Base-by-base conservation (phyloP, 1,140 invertebrate species). In the Lysiphlebus fabarum region DNA sequence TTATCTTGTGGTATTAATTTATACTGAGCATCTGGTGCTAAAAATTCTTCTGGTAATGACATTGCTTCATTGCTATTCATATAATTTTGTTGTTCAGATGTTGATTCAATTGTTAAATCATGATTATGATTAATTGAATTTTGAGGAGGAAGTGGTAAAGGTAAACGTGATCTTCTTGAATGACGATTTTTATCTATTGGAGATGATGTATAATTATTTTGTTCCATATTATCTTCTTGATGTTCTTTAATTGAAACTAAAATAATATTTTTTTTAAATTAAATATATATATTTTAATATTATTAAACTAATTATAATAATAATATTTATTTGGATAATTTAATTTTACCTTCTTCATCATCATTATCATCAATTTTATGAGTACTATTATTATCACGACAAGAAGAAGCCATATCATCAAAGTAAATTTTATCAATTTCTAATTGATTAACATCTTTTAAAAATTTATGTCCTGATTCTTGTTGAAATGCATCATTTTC, bases 381-480 rank as follows among this genome's bases (percentile, higher is more conserved):
- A 43, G 77, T 77, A 58, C 76, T 77, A 44, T 75, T 78, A 26
- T 79, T 76, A 64, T 89, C 91, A 68, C 90, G 91, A 51, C 89
- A 92, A n/a, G 89, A 91, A 1, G n/a, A n/a, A n/a, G n/a, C n/a
- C n/a, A 91, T 90, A 67, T 92, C 90, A 1, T 90, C 90, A 70
- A 92, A 92, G 69, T 93, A 92, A 1, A 93, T 82, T 75, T 93
- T 26, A 26, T 26, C 90, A 4, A 89, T 91, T 55, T 83, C 82
- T 1, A 80, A 81, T 58, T 78, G 78, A 60, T 82, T 80, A 1
- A 70, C 62, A 7, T 66, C 65, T 2, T 70, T 37, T 41, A 63
- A 37, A 17, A 61, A 57, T 53, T 71, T 76, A 2, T 71, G 36
- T n/a, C n/a, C n/a, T n/a, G n/a, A n/a, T 63, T 79, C 76, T 47